Conservation (phyloP, 2,113 vertebrate genomes). For the Aspiorhynchus laticeps region DNA sequence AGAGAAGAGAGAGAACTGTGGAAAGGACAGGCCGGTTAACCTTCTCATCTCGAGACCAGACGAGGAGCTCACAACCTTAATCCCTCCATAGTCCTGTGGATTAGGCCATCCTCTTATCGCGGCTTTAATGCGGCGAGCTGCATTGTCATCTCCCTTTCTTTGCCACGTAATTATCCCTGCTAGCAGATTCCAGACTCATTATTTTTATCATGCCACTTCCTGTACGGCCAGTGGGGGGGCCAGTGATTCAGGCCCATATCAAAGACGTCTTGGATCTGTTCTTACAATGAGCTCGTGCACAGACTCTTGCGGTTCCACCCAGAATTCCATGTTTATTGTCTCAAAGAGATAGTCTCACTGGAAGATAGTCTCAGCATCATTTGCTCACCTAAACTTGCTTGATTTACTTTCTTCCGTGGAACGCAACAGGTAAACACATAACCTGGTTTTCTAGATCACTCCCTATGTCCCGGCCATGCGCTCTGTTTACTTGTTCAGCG, state of each 20-base stretch:
- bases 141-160: constrained; percentile 43
- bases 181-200: constrained; percentile 71
- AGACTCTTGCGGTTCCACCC: background rate
- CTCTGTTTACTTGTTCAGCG: constrained; percentile 37
- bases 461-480: background rate
- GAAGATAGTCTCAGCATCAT: no score
- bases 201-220: constrained; percentile 63
- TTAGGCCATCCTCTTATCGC: constrained; percentile 44
- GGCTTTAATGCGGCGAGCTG: constrained; percentile 32
- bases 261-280: constrained; percentile 23
- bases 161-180: constrained; percentile 56
- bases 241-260: constrained; percentile 24
- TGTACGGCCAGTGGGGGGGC: constrained; percentile 53
- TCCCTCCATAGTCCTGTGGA: constrained; percentile 45
- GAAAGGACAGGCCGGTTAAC: constrained; percentile 34
- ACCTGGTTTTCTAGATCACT: constrained; percentile 9
- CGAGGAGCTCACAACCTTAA: constrained; percentile 45
- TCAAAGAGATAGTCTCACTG: background rate
- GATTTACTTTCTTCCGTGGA: background rate
- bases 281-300: constrained; percentile 15
- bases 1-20: constrained; percentile 16
- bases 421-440: background rate
- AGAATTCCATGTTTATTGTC: background rate
- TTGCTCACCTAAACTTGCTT: background rate
- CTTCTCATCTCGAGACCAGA: constrained; percentile 33